These are phyloP conservation scores for Campylomormyrus numenius DNA, from an alignment of 2,113 vertebrate species.

Conservation along the genomic window DNA sequence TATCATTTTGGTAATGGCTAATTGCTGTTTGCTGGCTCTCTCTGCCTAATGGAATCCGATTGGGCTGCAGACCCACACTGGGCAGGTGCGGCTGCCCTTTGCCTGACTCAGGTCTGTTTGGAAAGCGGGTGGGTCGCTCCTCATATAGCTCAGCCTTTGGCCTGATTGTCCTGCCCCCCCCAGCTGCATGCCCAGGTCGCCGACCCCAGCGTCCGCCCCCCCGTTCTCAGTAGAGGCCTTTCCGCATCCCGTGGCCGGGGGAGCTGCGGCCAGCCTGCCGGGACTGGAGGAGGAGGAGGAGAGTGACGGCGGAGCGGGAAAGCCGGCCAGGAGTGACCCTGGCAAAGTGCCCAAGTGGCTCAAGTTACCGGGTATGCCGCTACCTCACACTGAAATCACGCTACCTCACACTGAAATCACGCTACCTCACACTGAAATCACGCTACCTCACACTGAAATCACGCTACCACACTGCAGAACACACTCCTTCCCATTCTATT, in stretches of 20 bases:
- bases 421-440: not conserved
- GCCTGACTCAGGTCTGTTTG: not conserved
- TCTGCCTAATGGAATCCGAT: not conserved
- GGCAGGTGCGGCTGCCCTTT: not conserved
- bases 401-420: not conserved
- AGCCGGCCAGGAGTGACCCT: conserved; percentile 37
- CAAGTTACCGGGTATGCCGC: conserved; percentile 59
- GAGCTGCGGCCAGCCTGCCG: not conserved
- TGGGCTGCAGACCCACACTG: not conserved
- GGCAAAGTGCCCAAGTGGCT: conserved; percentile 69
- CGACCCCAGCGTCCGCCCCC: conserved; percentile 32
- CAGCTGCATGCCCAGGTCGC: conserved; percentile 53
- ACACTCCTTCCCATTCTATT: not conserved
- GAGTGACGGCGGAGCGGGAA: conserved; percentile 24
- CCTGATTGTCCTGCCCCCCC: not conserved
- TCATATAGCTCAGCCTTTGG: not conserved
- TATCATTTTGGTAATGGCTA: not conserved
- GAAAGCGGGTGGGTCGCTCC: not conserved
- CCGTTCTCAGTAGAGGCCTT: conserved; percentile 24
- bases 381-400: not conserved
- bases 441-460: not conserved
- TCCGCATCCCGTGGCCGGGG: conserved; percentile 21
- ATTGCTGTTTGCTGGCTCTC: not conserved
- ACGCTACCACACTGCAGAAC: not conserved
- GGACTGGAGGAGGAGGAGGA: not conserved